Base-by-base conservation (phyloP, 1,140 invertebrate genomes). In the Macrotrachela quadricornifera region DNA sequence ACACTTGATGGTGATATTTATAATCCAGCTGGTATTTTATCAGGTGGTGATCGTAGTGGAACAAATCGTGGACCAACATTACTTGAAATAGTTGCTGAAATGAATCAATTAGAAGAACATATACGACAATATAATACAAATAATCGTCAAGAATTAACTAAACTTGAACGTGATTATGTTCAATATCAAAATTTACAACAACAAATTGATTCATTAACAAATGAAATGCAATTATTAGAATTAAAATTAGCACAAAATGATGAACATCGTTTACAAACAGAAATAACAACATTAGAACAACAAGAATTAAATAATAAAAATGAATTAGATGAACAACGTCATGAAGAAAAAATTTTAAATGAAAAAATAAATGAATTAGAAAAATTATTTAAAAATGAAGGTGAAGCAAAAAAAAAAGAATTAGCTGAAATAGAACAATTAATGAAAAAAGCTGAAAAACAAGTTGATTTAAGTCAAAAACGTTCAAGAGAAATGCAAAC, bases 1-100 rank as follows among this genome's bases (percentile, higher is more conserved):
- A 94, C 90, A 1, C 66, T 91, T 0, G 83, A 87, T 59, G 92
- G 92, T 0, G 90, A 96, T 69, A 77, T 83, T 6, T 80, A 83
- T 56, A 84, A 91, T 73, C 87, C 91, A 3, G 71, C 77, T 54
- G 92, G 91, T 59, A 82, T 79, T 10, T 70, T 95, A 10, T 80
- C 83, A 49, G 91, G 90, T 63, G 85, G 85, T 67, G 36, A 56
- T 51, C 43, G 39, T n/a, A 18, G 49, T 2, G 49, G 38, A 15
- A 8, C 12, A 42, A 42, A 42, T 42, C 12, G 12, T 42, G 43
- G 37, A 12, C 48, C 13, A 47, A 50, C 30, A 49, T 55, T 15
- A 14, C 13, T 14, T 42, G 40, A 15, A 42, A 42, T 14, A 4
- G 40, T 14, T 15, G 40, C 12, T 14, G 15, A 42, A 13, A 42